Percentiles rank a stretch among this genome's conserved stretches.
Evolutionary conservation across 2,797 vertebrate species (phyloP).

Genomic region (Lithobates sylvaticus): DNA sequence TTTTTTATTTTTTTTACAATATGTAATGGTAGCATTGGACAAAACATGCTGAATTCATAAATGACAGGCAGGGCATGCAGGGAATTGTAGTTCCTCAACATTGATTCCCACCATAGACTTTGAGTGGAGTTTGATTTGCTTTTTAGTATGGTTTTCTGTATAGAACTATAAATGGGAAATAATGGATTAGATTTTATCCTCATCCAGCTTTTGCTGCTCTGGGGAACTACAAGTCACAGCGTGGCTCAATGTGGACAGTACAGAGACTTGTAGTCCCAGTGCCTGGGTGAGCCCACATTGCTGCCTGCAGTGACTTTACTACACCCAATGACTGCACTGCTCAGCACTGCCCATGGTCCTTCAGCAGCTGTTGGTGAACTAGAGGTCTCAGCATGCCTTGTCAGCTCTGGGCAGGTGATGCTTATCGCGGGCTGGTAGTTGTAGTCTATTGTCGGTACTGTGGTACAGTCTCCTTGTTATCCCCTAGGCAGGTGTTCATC

Average conservation of each 20-base stretch:
- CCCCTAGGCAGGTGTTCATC: too few relatives aligned
- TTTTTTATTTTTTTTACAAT: too few relatives aligned
- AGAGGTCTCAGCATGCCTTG: too few relatives aligned
- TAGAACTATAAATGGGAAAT: neutral
- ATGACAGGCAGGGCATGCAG: neutral
- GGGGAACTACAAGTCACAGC: neutral
- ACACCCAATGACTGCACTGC: too few relatives aligned
- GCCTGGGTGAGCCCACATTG: too few relatives aligned
- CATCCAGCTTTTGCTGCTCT: neutral
- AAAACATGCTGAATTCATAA: too few relatives aligned
- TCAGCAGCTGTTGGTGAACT: too few relatives aligned
- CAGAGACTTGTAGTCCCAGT: neutral
- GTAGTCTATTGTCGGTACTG: neutral
- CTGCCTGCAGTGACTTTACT: too few relatives aligned
- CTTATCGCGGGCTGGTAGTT: neutral
- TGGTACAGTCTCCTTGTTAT: too few relatives aligned
- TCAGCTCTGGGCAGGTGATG: too few relatives aligned
- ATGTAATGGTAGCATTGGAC: too few relatives aligned
- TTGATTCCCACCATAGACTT: neutral
- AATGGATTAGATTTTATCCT: neutral
- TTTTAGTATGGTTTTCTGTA: neutral
- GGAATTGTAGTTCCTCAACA: neutral
- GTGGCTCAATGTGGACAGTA: neutral
- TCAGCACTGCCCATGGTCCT: too few relatives aligned
- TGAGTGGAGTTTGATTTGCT: neutral